Evolutionary conservation across 2,113 vertebrate species (phyloP), one percentile per base, ranked within the genome.

Genomic region (Dinomys branickii): DNA sequence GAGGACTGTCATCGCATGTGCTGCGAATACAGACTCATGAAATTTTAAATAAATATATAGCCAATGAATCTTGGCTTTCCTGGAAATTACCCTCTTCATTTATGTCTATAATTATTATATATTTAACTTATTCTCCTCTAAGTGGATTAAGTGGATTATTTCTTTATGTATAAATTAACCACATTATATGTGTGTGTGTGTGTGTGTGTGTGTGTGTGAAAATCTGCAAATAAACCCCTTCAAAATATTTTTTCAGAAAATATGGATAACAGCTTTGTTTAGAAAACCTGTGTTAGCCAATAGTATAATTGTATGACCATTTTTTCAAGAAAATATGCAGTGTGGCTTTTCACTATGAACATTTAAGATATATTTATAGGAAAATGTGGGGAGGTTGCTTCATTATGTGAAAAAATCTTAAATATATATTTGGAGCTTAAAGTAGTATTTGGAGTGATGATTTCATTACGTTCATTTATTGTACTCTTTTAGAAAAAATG

Each of bases 401-500:
- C 30, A 6, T 94, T 90, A 88, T 67, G 35, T 83, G 4, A n/a
- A 81, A 77, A 82, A 85, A 24, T 87, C 92, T 94, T 35, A 75
- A 85, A 58, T 75, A 58, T 1, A 3, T 97, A 92, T 97, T 95
- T 92, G 97, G 93, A 95, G 0, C 52, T 69, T 33, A 0, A 2
- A 28, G 1, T 65, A 17, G 22, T 94, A 58, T 97, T 97, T 95
- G 81, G 22, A 88, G 90, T 69, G 63, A 67, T 97, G 16, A 59
- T 33, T 65, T 92, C 82, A 14, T 22, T 88, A 86, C 33, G 78
- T 20, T 30, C 56, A 94, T 78, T 85, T 91, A 28, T 88, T 93
- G 93, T 65, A 94, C 24, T 85, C 81, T 97, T 85, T 78, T 88
- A 84, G 83, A 91, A 84, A 97, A 97, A 52, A 73, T n/a, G 71